These are phyloP conservation scores for Elephas maximus DNA, from an alignment of 2,113 vertebrate species.

Conservation along the genomic window DNA sequence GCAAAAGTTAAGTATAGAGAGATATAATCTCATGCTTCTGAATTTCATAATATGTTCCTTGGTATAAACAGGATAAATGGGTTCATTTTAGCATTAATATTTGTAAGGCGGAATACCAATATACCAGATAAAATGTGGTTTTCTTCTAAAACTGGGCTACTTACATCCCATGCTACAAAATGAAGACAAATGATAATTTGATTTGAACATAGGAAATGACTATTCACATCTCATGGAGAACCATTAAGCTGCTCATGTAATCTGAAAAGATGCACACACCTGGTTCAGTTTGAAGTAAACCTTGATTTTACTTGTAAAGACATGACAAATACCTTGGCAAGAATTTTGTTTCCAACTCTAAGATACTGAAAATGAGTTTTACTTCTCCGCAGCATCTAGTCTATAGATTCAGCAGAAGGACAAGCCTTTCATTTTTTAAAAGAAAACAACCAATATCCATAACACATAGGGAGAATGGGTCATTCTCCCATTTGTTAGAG, in stretches of 20 bases:
- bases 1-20: conserved; percentile 22
- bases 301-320: conserved; percentile 21
- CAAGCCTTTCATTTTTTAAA: conserved; percentile 57
- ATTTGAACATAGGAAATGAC: conserved; percentile 15
- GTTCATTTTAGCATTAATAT: conserved; percentile 38
- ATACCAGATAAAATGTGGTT: conserved; percentile 1
- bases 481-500: conserved; percentile 15
- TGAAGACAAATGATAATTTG: neutral
- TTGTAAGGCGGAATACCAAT: conserved; percentile 41
- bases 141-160: neutral
- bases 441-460: conserved; percentile 69
- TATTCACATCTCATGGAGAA: neutral
- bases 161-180: conserved; percentile 46
- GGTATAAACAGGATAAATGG: conserved; percentile 13
- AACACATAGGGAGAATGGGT: conserved; percentile 28
- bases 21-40: neutral
- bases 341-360: conserved; percentile 36
- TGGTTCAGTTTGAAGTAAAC: neutral
- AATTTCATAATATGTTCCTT: conserved; percentile 29
- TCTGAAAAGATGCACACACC: neutral
- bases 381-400: conserved; percentile 67
- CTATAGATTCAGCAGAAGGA: conserved; percentile 65
- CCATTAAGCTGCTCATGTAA: neutral
- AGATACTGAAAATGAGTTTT: conserved; percentile 56
- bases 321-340: conserved; percentile 15